Evolutionary conservation across 1,140 invertebrate genomes (phyloP).

Genomic region (Magallana ariakensis): DNA sequence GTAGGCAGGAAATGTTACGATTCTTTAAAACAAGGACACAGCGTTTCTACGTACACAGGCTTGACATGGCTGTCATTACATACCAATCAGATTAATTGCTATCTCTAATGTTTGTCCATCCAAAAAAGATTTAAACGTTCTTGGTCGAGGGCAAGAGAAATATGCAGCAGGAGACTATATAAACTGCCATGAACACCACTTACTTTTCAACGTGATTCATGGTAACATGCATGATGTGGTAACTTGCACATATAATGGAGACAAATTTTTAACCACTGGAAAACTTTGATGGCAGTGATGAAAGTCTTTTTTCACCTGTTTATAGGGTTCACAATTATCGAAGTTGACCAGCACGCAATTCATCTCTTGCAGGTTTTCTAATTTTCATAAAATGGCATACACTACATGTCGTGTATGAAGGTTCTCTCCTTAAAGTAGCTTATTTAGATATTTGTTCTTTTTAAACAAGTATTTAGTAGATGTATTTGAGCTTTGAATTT

Average conservation of each 20-base stretch:
- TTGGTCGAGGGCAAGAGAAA: background rate
- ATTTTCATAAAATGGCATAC: too few relatives aligned
- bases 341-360: too few relatives aligned
- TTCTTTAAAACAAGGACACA: background rate
- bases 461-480: too few relatives aligned
- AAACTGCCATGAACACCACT: too few relatives aligned
- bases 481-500: too few relatives aligned
- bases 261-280: background rate
- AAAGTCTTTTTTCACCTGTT: background rate
- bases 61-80: background rate
- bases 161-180: background rate
- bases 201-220: background rate
- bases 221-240: background rate
- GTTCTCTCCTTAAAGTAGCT: too few relatives aligned
- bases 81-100: conserved; percentile 23
- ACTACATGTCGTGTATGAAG: too few relatives aligned
- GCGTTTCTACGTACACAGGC: background rate
- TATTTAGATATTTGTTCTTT: too few relatives aligned
- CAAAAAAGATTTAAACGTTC: background rate
- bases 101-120: conserved; percentile 12
- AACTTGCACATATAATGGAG: background rate
- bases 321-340: background rate
- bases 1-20: conserved; percentile 11
- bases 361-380: too few relatives aligned
- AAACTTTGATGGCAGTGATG: background rate